Evolutionary conservation across 2,113 vertebrate species (phyloP).

Genomic region (Phodopus roborovskii): DNA sequence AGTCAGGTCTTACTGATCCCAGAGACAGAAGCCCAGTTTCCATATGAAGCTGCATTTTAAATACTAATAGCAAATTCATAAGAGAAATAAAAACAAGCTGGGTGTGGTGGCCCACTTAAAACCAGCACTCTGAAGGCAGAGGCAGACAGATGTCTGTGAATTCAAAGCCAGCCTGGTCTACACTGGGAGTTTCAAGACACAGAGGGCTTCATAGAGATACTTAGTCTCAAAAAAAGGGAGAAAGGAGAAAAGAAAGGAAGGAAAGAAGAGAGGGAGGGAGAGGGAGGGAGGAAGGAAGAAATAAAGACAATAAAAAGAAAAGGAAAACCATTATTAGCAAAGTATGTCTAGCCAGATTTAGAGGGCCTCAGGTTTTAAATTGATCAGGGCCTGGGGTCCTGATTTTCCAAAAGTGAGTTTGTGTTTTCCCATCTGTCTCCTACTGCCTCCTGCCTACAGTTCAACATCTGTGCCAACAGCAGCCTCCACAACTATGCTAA

Average conservation of each 20-base stretch:
- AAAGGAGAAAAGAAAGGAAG: too few species aligned
- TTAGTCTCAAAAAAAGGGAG: not conserved
- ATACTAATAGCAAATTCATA: not conserved
- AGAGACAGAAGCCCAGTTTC: not conserved
- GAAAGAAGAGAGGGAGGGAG: not conserved
- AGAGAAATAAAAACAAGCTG: not conserved
- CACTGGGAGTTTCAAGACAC: not conserved
- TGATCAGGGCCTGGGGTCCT: not conserved
- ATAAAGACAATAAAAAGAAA: not conserved
- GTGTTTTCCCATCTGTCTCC: not conserved
- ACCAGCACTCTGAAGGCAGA: not conserved
- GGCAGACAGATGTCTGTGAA: not conserved
- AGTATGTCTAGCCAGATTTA: not conserved
- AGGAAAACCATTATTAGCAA: not conserved
- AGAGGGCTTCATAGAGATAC: not conserved
- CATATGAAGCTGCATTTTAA: not conserved
- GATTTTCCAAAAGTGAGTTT: not conserved
- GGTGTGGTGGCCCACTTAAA: not conserved
- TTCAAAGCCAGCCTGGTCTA: not conserved
- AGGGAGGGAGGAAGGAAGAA: not conserved
- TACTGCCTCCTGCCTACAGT: constrained; percentile 67
- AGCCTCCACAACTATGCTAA: constrained; percentile 81
- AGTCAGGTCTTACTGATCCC: not conserved
- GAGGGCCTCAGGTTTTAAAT: not conserved
- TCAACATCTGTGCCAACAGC: constrained; percentile 85